Conservation (phyloP, 2,113 vertebrate species). For the Psammodynastes pulverulentus region DNA sequence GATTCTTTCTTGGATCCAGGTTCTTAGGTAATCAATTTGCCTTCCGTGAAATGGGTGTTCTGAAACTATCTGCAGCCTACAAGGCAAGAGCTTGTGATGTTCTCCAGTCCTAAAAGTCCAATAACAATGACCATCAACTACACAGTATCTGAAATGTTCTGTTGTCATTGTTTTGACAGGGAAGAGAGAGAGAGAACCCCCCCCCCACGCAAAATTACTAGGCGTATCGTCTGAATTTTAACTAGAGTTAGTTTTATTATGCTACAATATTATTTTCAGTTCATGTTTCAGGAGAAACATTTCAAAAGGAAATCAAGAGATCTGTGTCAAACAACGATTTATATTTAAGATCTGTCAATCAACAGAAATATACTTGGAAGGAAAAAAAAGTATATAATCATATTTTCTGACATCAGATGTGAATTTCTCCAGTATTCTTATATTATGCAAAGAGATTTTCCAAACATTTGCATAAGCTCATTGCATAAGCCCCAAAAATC, state of each 20-base stretch:
- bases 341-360: neutral
- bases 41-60: neutral
- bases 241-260: neutral
- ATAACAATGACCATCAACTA: neutral
- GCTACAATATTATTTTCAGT: neutral
- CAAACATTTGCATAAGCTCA: conserved; percentile 23
- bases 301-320: conserved; percentile 20
- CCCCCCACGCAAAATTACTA: neutral
- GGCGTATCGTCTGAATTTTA: neutral
- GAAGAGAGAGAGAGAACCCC: neutral
- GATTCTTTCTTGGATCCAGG: neutral
- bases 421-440: neutral
- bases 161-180: neutral
- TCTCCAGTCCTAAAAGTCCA: neutral
- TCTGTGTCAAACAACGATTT: neutral
- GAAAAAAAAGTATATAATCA: neutral
- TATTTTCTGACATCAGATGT: conserved; percentile 2
- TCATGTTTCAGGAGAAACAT: conserved; percentile 14
- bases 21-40: neutral
- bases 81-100: neutral
- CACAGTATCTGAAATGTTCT: neutral
- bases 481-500: neutral
- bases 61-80: neutral
- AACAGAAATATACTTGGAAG: conserved; percentile 4
- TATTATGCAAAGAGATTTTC: conserved; percentile 16